Conservation (phyloP, 2,888 invertebrate genomes). For the Drosophila austrosaltans region DNA sequence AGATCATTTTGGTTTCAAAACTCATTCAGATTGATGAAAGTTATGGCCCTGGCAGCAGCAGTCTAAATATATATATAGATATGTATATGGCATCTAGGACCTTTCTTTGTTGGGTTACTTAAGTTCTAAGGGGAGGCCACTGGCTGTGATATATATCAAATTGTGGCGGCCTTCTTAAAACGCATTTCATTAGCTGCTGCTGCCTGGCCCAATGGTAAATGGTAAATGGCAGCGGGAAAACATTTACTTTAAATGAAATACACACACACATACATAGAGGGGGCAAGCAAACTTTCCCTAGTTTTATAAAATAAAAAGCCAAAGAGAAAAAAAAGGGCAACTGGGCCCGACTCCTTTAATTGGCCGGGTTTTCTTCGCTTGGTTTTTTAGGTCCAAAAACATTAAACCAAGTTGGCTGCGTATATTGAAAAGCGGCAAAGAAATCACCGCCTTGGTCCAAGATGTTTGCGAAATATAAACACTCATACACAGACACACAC, state of each 20-base stretch:
- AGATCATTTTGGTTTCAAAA: too few relatives aligned
- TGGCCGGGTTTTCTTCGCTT: constrained; percentile 54
- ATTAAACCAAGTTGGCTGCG: constrained; percentile 12
- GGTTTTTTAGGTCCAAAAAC: constrained; percentile 12
- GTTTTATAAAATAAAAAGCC: constrained; percentile 20
- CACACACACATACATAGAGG: constrained; percentile 39
- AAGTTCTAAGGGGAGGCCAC: constrained; percentile 33
- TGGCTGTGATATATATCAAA: constrained; percentile 63
- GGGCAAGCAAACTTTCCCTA: constrained; percentile 1
- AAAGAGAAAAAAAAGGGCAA: neutral
- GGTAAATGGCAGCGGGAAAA: constrained; percentile 48
- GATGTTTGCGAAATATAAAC: constrained; percentile 58
- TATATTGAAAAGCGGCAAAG: constrained; percentile 70
- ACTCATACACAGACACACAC: constrained; percentile 35
- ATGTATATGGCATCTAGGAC: neutral
- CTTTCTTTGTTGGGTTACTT: constrained; percentile 12
- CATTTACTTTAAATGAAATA: constrained; percentile 75
- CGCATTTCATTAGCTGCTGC: constrained; percentile 65
- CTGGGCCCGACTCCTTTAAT: constrained; percentile 46
- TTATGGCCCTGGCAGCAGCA: neutral
- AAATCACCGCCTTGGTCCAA: constrained; percentile 49
- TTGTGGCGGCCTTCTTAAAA: constrained; percentile 50
- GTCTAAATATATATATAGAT: too few relatives aligned
- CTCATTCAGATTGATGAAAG: neutral
- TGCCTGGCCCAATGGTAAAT: constrained; percentile 37